Conservation (phyloP, 2,113 vertebrate genomes). For the Chloropsis hardwickii region DNA sequence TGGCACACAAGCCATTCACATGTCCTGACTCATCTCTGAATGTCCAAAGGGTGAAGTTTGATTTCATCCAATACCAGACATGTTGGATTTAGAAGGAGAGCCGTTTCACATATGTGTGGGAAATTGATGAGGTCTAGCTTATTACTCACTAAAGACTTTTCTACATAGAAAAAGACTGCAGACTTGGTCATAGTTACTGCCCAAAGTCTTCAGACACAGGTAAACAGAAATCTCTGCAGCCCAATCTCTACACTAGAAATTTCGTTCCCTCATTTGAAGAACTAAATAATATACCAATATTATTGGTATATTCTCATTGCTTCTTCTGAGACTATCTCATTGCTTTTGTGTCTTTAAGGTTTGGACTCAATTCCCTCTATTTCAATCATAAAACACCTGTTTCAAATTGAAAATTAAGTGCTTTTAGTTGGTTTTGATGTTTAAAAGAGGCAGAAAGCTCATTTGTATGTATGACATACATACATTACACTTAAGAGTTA, state of each 20-base stretch:
- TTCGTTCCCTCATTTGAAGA: background rate
- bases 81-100: background rate
- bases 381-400: background rate
- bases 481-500: background rate
- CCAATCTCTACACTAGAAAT: background rate
- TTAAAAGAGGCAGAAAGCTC: background rate
- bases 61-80: background rate
- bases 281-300: background rate
- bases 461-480: background rate
- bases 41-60: background rate
- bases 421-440: background rate
- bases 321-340: background rate
- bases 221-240: background rate
- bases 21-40: background rate
- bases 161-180: fast-evolving
- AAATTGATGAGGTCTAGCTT: background rate
- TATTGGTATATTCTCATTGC: background rate
- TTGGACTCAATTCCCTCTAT: background rate
- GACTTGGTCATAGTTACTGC: background rate
- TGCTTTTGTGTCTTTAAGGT: background rate
- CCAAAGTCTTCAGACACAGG: background rate
- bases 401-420: background rate
- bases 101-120: background rate
- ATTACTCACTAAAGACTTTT: background rate
- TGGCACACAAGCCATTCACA: background rate